Evolutionary conservation across 2,888 invertebrate genomes (phyloP).

Genomic region (Lordiphosa andalusiaca): DNA sequence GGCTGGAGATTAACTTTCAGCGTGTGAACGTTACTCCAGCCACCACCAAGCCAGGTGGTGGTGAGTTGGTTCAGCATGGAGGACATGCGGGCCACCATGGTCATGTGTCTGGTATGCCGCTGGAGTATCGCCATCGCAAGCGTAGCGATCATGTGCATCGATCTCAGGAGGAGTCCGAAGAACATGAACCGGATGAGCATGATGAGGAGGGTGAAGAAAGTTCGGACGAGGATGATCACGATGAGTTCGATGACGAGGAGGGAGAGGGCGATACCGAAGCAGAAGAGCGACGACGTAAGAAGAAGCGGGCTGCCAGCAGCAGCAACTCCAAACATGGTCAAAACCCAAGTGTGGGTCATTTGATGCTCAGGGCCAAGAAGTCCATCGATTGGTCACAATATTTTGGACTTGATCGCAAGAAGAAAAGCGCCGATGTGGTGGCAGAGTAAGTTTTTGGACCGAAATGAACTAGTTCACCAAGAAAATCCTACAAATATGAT

Average conservation of each 20-base stretch:
- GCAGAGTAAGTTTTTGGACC: constrained; percentile 40
- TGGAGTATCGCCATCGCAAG: constrained; percentile 70
- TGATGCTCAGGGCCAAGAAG: constrained; percentile 85
- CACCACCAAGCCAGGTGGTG: constrained; percentile 36
- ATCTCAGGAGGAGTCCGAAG: constrained; percentile 67
- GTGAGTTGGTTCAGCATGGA: constrained; percentile 72
- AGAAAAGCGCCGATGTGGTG: constrained; percentile 81
- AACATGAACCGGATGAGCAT: constrained; percentile 68
- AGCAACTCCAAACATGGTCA: constrained; percentile 34
- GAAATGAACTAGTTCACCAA: neutral
- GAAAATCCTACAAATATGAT: too few species aligned
- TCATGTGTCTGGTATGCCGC: constrained; percentile 39
- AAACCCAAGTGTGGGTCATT: constrained; percentile 58
- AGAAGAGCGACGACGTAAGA: constrained; percentile 80
- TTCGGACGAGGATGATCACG: constrained; percentile 78
- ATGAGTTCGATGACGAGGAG: constrained; percentile 72
- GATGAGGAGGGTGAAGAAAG: constrained; percentile 74
- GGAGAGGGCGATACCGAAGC: constrained; percentile 58
- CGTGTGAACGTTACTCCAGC: constrained; percentile 56
- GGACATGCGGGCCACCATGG: constrained; percentile 59
- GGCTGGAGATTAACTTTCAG: constrained; percentile 62
- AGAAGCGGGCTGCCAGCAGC: constrained; percentile 72
- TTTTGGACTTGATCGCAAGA: constrained; percentile 91
- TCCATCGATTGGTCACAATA: constrained; percentile 93
- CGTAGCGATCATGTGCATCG: constrained; percentile 72